Evolutionary conservation across 2,113 vertebrate genomes (phyloP), one percentile per base, ranked within the genome.

Genomic region (Pica pica): DNA sequence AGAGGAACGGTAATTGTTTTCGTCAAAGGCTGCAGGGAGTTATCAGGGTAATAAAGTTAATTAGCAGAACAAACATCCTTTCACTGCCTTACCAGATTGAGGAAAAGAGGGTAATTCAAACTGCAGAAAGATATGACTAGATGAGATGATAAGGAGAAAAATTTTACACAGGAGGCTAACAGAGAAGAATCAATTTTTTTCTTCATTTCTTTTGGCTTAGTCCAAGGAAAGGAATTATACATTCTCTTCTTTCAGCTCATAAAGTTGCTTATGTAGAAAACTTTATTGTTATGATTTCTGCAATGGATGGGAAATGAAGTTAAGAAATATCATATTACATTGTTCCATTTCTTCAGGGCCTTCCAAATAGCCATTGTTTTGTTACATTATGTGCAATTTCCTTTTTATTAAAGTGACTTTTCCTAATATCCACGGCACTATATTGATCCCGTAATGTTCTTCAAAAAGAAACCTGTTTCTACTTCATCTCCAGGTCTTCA

Each of bases 1-100:
- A 52, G 94, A 97, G 97, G 97, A 98, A 98, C 96, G 98, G 98
- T 99, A 99, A 99, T 99, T 99, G 99, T 99, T 99, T 99, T 99
- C 97, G 96, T 99, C 98, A 98, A 98, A 99, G 99, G 98, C 99
- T 98, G 99, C 98, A 98, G 99, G 99, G 99, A 99, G 99, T 99
- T 99, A 99, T 99, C 99, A 99, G 99, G 98, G 99, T 99, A 99
- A 99, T 99, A 99, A 99, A 99, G 99, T 99, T 99, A 99, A 99
- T 99, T 99, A 99, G 99, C 99, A 99, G 99, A 99, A 99, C 99
- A 99, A 99, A 99, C 99, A 99, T 98, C 98, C 98, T 98, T 98
- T 98, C 98, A 97, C 98, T 98, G 98, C 98, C 98, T 98, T 98
- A 98, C 97, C 97, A 98, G 98, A 98, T 98, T 98, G 97, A 98